Conservation (phyloP, 2,797 vertebrate genomes). For the Botia kubotai region DNA sequence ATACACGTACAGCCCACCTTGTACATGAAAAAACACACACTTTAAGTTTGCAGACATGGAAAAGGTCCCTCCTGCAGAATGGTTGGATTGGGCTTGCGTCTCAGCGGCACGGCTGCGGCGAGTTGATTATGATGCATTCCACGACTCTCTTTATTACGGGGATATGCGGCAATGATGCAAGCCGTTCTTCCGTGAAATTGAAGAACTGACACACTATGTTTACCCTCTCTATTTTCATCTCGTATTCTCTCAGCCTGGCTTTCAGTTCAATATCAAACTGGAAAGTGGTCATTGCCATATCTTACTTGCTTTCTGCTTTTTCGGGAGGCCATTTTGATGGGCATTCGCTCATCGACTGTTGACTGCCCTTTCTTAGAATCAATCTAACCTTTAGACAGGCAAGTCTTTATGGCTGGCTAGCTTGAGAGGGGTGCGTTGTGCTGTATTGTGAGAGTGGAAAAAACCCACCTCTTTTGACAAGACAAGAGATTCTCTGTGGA, state of each 20-base stretch:
- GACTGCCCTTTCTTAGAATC: conserved; percentile 60
- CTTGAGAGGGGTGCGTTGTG: conserved; percentile 56
- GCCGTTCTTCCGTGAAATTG: conserved; percentile 80
- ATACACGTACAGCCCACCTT: conserved; percentile 26
- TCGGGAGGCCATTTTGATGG: conserved; percentile 65
- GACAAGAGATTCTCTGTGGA: conserved; percentile 68
- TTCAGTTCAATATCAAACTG: conserved; percentile 72
- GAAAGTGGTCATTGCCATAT: conserved; percentile 60
- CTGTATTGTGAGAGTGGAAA: not conserved
- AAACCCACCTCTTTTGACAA: conserved; percentile 67
- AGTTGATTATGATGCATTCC: conserved; percentile 77
- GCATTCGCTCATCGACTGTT: conserved; percentile 55
- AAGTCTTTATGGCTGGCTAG: conserved; percentile 50
- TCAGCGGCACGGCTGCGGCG: conserved; percentile 49
- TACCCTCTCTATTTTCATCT: conserved; percentile 71
- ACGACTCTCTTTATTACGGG: conserved; percentile 75
- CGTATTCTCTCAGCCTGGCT: conserved; percentile 59
- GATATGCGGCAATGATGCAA: conserved; percentile 78
- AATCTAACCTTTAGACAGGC: conserved; percentile 52
- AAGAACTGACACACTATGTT: conserved; percentile 79
- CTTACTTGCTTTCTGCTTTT: conserved; percentile 45
- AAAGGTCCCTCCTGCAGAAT: conserved; percentile 52
- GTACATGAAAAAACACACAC: not conserved
- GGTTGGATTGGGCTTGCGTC: conserved; percentile 43
- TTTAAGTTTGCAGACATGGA: conserved; percentile 35